Evolutionary conservation across 2,888 invertebrate genomes (phyloP), one percentile per base, ranked within the genome.

Genomic region (Napeogenes sylphis): DNA sequence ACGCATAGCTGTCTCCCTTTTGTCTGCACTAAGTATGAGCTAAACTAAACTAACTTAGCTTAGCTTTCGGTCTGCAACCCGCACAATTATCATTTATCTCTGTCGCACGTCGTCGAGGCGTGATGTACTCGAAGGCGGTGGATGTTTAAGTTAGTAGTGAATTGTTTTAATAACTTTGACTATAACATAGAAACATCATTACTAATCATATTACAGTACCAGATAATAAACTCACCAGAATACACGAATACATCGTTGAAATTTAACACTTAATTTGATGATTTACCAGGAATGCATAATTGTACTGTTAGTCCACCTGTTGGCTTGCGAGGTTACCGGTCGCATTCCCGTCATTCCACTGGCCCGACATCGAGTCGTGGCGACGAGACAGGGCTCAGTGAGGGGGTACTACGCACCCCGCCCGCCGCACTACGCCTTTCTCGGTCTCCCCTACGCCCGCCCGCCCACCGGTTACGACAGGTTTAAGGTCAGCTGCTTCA

Each of bases 391-490:
- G 72, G 90, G 90, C 59, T 65, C 68, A 59, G 87, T 79, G 61
- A 79, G 90, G 45, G 90, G 90, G 56, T 88, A 88, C 77, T 73
- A 79, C 67, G 68, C 70, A 65, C 71, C 79, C 57, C 67, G 62
- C 60, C 80, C 81, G 56, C 80, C 84, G 53, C 82, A 87, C 78
- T 87, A 78, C 75, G 81, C 80, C 61, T 90, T 76, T 81, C 82
- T 85, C 72, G 90, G 90, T 55, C 69, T 90, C 55, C 87, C 88
- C 55, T 90, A 90, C 80, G 89, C 84, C 59, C 80, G 76, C 67
- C 74, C 83, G 47, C 83, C 82, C 71, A 77, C 79, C 3, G 74
- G 66, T 8, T 61, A 57, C 66, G 68, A 78, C 79, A 79, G 85
- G 74, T 88, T 83, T 74, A 83, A 87, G 87, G 90, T 88, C 76